Conservation (phyloP, 2,888 invertebrate species). For the Mylabris sibirica region DNA sequence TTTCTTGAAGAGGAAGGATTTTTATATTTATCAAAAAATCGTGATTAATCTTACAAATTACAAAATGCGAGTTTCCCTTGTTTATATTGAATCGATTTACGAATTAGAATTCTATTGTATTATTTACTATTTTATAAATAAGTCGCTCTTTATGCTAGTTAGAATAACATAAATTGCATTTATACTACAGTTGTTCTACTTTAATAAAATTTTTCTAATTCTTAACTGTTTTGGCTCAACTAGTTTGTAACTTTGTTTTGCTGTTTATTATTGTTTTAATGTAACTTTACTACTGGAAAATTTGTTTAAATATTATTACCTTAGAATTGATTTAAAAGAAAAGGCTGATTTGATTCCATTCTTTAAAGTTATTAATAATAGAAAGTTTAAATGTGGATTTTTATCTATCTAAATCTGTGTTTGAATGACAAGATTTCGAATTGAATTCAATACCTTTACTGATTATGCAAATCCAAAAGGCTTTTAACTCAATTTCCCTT, state of each 20-base stretch:
- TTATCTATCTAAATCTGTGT: too few relatives aligned
- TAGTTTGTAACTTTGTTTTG: background rate
- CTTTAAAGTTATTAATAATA: too few relatives aligned
- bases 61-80: too few relatives aligned
- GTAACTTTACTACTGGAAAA: background rate
- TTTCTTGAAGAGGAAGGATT: background rate
- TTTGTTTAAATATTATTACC: background rate
- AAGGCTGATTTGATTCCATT: too few relatives aligned
- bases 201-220: background rate
- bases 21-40: too few relatives aligned
- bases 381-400: too few relatives aligned
- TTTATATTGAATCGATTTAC: too few relatives aligned
- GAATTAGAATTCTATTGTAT: background rate
- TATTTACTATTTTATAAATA: background rate
- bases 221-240: background rate
- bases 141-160: background rate
- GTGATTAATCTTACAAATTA: background rate
- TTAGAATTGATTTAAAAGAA: too few relatives aligned
- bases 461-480: too few relatives aligned
- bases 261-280: background rate
- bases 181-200: background rate
- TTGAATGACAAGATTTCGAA: too few relatives aligned
- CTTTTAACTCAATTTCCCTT: too few relatives aligned
- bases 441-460: too few relatives aligned
- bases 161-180: background rate